These are phyloP conservation scores for Odocoileus virginianus DNA, from an alignment of 2,113 vertebrate species.

Conservation along the genomic window DNA sequence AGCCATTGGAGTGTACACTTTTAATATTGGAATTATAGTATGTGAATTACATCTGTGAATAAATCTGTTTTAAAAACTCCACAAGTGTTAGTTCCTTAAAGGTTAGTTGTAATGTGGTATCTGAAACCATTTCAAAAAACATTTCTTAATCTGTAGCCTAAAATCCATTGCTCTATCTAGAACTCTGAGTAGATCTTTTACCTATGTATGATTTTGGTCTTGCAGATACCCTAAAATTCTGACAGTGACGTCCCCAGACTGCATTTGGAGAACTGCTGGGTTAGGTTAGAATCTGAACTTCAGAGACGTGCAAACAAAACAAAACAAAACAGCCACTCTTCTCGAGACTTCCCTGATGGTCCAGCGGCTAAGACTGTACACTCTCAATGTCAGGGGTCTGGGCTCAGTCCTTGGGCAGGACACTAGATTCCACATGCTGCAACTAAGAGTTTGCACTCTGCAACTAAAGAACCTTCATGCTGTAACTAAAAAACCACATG, in stretches of 20 bases:
- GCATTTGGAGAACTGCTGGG: not conserved
- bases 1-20: not conserved
- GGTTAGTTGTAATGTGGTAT: not conserved
- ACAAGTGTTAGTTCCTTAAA: not conserved
- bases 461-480: not conserved
- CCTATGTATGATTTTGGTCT: not conserved
- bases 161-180: not conserved
- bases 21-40: not conserved
- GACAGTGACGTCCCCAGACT: not conserved
- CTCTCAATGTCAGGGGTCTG: fast-evolving
- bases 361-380: not conserved
- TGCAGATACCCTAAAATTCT: not conserved
- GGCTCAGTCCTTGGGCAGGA: not conserved
- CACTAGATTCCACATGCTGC: not conserved
- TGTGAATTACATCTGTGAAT: not conserved
- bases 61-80: not conserved
- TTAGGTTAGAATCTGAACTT: not conserved
- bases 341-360: not conserved
- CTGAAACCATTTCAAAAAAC: not conserved
- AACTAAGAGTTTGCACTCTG: not conserved
- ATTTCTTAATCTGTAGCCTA: not conserved
- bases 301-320: not conserved
- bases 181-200: not conserved
- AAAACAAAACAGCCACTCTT: not conserved
- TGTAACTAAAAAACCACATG: not conserved